Evolutionary conservation across 2,888 invertebrate species (phyloP).

Genomic region (Tiliacea citrago): DNA sequence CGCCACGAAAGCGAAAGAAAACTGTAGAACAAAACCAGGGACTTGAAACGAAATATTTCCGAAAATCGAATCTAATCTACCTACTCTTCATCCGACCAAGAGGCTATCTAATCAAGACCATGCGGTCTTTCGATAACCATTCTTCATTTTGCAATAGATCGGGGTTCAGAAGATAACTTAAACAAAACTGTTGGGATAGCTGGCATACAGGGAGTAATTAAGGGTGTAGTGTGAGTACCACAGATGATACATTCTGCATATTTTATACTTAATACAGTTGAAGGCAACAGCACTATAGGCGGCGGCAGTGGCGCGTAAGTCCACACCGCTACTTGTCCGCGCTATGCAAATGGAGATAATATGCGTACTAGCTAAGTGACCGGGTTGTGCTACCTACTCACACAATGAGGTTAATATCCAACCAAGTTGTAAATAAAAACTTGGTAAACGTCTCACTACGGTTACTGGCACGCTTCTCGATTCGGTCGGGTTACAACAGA

Average conservation of each 20-base stretch:
- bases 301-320: conserved; percentile 80
- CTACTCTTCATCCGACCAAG: background rate
- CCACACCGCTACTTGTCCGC: conserved; percentile 87
- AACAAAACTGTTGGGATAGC: background rate
- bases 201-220: background rate
- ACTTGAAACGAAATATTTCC: background rate
- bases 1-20: background rate
- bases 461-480: conserved; percentile 74
- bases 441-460: conserved; percentile 72
- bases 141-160: background rate
- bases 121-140: background rate
- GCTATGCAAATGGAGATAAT: conserved; percentile 89
- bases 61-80: background rate
- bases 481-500: conserved; percentile 82
- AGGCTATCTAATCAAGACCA: background rate
- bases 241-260: conserved; percentile 50
- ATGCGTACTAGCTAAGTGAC: conserved; percentile 86
- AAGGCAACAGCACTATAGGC: conserved; percentile 78
- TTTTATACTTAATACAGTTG: conserved; percentile 71
- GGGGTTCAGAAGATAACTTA: background rate
- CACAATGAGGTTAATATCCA: conserved; percentile 85
- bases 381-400: conserved; percentile 85
- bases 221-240: conserved; percentile 1
- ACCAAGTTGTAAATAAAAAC: conserved; percentile 81
- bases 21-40: background rate